Evolutionary conservation across 2,113 vertebrate species (phyloP), one percentile per base, ranked within the genome.

Genomic region (Ochotona princeps): DNA sequence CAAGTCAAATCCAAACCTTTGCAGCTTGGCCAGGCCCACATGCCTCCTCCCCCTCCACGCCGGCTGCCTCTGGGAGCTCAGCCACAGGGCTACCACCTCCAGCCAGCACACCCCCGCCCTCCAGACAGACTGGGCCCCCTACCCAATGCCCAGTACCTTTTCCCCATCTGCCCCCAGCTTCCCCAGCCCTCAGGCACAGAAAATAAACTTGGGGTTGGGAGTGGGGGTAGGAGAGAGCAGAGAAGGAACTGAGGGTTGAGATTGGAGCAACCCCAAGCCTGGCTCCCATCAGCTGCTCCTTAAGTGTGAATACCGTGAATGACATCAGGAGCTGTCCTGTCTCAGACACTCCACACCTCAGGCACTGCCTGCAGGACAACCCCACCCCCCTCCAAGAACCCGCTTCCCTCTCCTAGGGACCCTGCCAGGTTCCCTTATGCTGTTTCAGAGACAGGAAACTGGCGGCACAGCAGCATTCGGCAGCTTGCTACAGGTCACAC

Each of bases 1-100:
- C 94, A 92, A 96, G 93, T 85, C 95, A 94, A 93, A 95, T 92
- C 90, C 90, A 93, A 94, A 69, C 82, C 95, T 94, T 95, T 96
- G 85, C 95, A 67, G 92, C 76, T 51, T 82, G 94, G 94, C 97
- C 97, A 97, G 88, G 83, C 78, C 94, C 83, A 44, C 35, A 87
- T 81, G 23, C 79, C 82, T 80, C 83, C 51, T 75, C 61, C 65
- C 74, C 63, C 63, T 63, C 82, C 83, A 88, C 74, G 78, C 81
- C 3, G 72, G 86, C 94, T 91, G 79, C 89, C 89, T 92, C 72
- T 9, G 0, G 63, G 80, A 87, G 73, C 38, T 35, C 32, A 51
- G 87, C 94, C 35, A 18, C 49, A 51, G 61, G 87, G 74, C 87
- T 26, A 0, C 0, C 3, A 26, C 73, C 90, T 85, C 60, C 75